phyloP scores from a whole-genome alignment of 1,140 invertebrate species.

The Heliconius hermathena region DNA sequence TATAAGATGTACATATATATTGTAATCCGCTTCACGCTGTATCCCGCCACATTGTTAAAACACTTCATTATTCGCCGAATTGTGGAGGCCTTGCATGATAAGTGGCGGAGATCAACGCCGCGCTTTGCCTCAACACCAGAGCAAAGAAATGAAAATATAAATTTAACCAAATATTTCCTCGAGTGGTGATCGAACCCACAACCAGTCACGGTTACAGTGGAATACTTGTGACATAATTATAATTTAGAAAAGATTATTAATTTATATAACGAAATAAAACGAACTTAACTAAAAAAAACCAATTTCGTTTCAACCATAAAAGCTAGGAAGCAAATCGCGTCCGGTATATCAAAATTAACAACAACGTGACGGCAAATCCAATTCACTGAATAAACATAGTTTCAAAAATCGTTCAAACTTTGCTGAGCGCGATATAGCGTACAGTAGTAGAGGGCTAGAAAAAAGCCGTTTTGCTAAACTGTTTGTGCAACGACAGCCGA shows the following conservation, averaged over 20 bases:
- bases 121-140: too few relatives aligned
- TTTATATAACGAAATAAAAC: neutral
- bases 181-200: too few relatives aligned
- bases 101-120: too few relatives aligned
- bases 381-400: conserved; percentile 24
- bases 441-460: conserved; percentile 33
- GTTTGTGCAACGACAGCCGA: conserved; percentile 61
- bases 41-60: too few relatives aligned
- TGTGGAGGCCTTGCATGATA: too few relatives aligned
- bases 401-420: conserved; percentile 18
- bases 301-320: neutral
- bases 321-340: neutral
- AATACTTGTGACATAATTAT: too few relatives aligned
- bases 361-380: conserved; percentile 1
- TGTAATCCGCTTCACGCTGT: neutral
- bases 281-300: neutral
- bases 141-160: too few relatives aligned
- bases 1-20: neutral
- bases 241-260: too few relatives aligned
- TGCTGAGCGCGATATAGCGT: conserved; percentile 4
- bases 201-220: too few relatives aligned
- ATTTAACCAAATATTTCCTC: too few relatives aligned
- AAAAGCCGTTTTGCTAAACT: conserved; percentile 66
- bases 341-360: conserved; percentile 4
- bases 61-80: too few relatives aligned